These are phyloP conservation scores for Dicranocentrus wangi DNA, from an alignment of 2,888 invertebrate species.

Conservation along the genomic window DNA sequence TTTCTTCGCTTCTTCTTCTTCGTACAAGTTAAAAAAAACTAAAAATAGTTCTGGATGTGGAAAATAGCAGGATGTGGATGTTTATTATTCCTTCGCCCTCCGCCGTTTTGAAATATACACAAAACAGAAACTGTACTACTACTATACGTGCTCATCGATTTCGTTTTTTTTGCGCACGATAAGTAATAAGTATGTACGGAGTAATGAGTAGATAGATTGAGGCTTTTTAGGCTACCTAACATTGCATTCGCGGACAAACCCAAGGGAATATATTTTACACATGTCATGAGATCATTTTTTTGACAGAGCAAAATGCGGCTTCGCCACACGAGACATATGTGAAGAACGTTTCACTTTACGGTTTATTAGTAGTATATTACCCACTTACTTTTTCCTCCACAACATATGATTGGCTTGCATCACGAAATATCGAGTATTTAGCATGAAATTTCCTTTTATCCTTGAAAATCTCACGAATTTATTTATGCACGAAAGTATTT, in stretches of 20 bases:
- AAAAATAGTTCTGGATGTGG: constrained; percentile 44
- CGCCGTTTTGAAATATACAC: neutral
- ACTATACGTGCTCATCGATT: no score
- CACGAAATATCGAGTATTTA: constrained; percentile 38
- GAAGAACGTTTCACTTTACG: constrained; percentile 43
- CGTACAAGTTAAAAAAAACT: constrained; percentile 39
- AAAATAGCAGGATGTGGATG: constrained; percentile 24
- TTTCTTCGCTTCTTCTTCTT: no score
- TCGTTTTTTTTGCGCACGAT: no score
- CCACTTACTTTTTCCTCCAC: constrained; percentile 27
- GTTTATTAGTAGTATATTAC: constrained; percentile 49
- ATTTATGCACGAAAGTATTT: neutral
- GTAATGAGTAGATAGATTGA: no score
- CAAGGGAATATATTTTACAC: constrained; percentile 9
- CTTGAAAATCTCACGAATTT: constrained; percentile 55
- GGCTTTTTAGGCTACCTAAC: no score
- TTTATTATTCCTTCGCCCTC: constrained; percentile 48
- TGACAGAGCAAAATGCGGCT: constrained; percentile 40
- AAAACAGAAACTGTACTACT: no score
- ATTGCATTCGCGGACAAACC: no score
- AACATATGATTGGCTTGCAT: constrained; percentile 43
- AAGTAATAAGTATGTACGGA: no score
- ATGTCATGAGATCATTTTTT: constrained; percentile 15
- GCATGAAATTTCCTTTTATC: constrained; percentile 36
- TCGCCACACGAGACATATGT: constrained; percentile 32